Evolutionary conservation across 2,888 invertebrate species (phyloP), one percentile per base, ranked within the genome.

Genomic region (Chymomyza caudatula): DNA sequence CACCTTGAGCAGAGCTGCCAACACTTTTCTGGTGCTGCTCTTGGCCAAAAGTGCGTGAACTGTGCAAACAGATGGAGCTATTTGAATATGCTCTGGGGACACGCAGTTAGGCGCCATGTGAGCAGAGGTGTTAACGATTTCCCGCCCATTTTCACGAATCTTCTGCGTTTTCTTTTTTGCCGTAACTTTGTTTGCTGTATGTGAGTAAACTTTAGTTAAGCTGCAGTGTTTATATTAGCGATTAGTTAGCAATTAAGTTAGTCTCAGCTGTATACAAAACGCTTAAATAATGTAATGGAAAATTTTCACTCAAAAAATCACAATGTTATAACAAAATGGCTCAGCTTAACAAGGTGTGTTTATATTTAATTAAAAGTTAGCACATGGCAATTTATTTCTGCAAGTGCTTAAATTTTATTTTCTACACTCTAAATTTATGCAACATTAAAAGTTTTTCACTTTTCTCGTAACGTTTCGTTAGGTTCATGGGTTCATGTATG

Each of bases 211-310:
- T 67, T 73, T 66, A 43, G 53, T 44, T 25, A 42, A 43, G 56
- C 72, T 49, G 17, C 17, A 55, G 55, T 66, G 42, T 65, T 71
- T 78, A 64, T 60, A 55, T 68, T 63, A 37, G 11, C 11, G 29
- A 37, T 37, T 37, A 37, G 29, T 37, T 37, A 37, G 29, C 23
- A 52, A 52, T 52, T 52, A 52, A 52, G 22, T 5, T 20, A 23
- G 23, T 22, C 23, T 49, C 15, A 13, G 13, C 25, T 55, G 54
- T 29, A 13, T 55, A 25, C 29, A 55, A 55, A 23, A 55, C 6
- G 25, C 29, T 37, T 47, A 47, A 5, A 47, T 17, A 47, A 19
- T 47, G 47, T 47, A 47, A 47, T 47, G 47, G 19, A 47, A 47
- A 47, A 47, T 15, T 47, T 15, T 6, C 47, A 47, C 19, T 47